These are phyloP conservation scores for Elephas maximus DNA, from an alignment of 2,113 vertebrate species.

Conservation along the genomic window DNA sequence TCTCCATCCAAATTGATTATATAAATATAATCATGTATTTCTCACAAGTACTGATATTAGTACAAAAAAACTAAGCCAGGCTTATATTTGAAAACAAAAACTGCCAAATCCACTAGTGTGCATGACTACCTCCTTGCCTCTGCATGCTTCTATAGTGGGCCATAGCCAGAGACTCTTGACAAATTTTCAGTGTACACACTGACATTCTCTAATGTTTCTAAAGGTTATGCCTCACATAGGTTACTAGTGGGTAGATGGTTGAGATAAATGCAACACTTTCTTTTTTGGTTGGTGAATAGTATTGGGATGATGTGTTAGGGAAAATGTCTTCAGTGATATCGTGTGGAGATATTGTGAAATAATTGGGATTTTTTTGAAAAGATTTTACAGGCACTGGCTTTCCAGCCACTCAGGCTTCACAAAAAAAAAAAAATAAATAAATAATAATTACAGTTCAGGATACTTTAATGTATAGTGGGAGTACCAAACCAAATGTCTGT, in stretches of 20 bases:
- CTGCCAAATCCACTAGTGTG: background rate
- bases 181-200: background rate
- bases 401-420: slow-evolving; percentile 9
- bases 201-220: background rate
- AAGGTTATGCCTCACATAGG: background rate
- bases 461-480: background rate
- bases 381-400: background rate
- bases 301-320: background rate
- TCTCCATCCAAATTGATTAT: background rate
- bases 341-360: slow-evolving; percentile 36
- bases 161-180: background rate
- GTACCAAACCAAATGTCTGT: background rate
- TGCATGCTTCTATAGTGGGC: background rate
- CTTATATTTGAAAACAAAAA: slow-evolving; percentile 52
- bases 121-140: background rate
- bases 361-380: background rate
- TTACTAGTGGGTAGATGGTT: background rate
- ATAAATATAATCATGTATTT: slow-evolving; percentile 48
- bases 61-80: slow-evolving; percentile 15
- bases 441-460: background rate
- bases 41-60: background rate
- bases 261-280: slow-evolving; percentile 45
- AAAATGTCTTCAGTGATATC: slow-evolving; percentile 10
- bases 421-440: background rate
- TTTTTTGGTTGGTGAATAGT: background rate